phyloP scores from a whole-genome alignment of 1,140 invertebrate species.

The Papilio glaucus region DNA sequence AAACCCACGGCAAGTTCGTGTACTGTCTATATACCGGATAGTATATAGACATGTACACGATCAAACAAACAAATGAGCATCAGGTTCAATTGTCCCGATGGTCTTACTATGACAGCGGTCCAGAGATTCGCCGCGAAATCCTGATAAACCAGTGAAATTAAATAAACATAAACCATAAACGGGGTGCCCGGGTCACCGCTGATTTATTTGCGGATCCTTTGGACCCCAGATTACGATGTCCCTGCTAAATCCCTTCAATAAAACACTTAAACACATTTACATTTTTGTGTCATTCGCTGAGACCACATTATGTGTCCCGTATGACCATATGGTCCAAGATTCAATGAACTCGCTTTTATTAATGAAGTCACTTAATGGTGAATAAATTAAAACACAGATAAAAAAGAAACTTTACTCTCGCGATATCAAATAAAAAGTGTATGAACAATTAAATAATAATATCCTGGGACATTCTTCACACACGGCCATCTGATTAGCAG shows the following conservation, averaged over 20 bases:
- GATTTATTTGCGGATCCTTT: conserved; percentile 50
- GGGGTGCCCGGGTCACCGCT: conserved; percentile 41
- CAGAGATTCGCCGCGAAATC: conserved; percentile 26
- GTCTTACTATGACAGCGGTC: background rate
- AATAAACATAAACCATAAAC: conserved; percentile 52
- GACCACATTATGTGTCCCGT: background rate
- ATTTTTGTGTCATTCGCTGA: conserved; percentile 34
- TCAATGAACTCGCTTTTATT: background rate
- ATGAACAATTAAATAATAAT: too few relatives aligned
- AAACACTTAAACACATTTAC: conserved; percentile 38
- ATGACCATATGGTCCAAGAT: background rate
- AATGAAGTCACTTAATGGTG: background rate
- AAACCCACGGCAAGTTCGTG: too few relatives aligned
- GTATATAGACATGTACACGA: background rate
- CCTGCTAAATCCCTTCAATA: conserved; percentile 42
- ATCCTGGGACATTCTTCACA: too few relatives aligned
- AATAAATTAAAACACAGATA: too few relatives aligned
- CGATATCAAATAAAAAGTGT: too few relatives aligned
- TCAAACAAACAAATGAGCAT: background rate
- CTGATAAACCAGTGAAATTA: conserved; percentile 49
- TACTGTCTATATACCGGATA: too few relatives aligned
- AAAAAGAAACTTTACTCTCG: too few relatives aligned
- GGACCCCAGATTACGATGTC: conserved; percentile 50
- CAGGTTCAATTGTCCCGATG: background rate
- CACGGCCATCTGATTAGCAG: too few relatives aligned